These are phyloP conservation scores for Microctenopoma stevenorrisi DNA, from an alignment of 2,797 vertebrate genomes.

Conservation along the genomic window DNA sequence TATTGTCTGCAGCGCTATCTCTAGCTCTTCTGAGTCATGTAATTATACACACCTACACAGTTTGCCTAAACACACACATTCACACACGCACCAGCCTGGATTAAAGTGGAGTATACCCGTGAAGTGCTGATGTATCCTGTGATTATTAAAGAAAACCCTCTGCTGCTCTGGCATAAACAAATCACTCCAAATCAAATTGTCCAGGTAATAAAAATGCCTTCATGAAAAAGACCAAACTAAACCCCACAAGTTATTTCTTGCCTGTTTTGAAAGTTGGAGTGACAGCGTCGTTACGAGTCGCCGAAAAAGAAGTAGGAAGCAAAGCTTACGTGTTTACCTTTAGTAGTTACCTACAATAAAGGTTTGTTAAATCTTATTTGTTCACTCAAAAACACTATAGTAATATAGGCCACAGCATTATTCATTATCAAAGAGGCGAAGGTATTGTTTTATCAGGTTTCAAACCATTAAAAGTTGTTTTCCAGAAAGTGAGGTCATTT, in stretches of 20 bases:
- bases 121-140: constrained; percentile 57
- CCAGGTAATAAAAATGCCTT: constrained; percentile 49
- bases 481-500: neutral
- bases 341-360: neutral
- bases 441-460: too few relatives aligned
- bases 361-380: neutral
- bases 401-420: neutral
- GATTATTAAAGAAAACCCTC: constrained; percentile 51
- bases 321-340: neutral
- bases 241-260: constrained; percentile 32
- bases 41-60: constrained; percentile 76
- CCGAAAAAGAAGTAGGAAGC: neutral
- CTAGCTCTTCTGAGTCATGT: constrained; percentile 69
- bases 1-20: constrained; percentile 72
- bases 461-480: neutral
- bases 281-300: constrained; percentile 2
- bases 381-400: neutral
- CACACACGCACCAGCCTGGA: constrained; percentile 19
- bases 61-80: constrained; percentile 50
- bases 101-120: constrained; percentile 46
- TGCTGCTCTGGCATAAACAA: constrained; percentile 50
- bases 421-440: neutral
- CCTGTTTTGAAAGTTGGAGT: neutral
- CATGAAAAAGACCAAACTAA: constrained; percentile 27
- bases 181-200: constrained; percentile 57